Conservation (phyloP, 2,888 invertebrate species). For the Drosophila rellima region DNA sequence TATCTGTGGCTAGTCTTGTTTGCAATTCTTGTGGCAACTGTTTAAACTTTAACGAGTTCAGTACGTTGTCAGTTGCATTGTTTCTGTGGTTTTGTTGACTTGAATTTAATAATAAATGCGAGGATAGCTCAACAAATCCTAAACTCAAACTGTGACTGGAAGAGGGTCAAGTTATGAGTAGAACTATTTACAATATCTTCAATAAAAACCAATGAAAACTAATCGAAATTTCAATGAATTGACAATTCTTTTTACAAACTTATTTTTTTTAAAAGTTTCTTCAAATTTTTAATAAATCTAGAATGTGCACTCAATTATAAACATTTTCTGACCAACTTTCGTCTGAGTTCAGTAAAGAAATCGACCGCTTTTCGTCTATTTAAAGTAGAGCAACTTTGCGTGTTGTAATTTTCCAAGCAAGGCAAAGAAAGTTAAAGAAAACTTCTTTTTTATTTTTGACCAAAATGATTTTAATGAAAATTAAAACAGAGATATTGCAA, state of each 20-base stretch:
- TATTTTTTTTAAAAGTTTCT: no score
- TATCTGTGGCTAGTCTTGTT: conserved; percentile 5
- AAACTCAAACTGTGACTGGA: background rate
- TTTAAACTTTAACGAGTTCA: conserved; percentile 49
- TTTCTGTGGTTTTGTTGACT: conserved; percentile 14
- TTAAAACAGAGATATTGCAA: background rate
- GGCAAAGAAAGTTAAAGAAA: background rate
- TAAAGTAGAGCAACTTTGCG: conserved; percentile 5
- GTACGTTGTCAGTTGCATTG: conserved; percentile 2
- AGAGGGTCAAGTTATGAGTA: background rate
- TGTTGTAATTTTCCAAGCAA: conserved; percentile 1
- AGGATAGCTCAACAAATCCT: background rate
- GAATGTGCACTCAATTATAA: background rate
- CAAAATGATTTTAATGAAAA: background rate
- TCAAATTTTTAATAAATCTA: background rate
- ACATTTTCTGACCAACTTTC: background rate
- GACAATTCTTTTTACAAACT: no score
- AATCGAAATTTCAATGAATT: background rate
- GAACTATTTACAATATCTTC: background rate
- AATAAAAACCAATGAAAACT: background rate
- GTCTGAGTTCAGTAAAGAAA: background rate
- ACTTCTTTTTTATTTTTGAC: background rate
- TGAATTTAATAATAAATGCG: background rate
- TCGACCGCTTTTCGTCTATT: conserved; percentile 4
- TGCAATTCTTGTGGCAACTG: conserved; percentile 30